phyloP scores from a whole-genome alignment of 64 coral and sea anemone genomes.

The Porites australiensis region DNA sequence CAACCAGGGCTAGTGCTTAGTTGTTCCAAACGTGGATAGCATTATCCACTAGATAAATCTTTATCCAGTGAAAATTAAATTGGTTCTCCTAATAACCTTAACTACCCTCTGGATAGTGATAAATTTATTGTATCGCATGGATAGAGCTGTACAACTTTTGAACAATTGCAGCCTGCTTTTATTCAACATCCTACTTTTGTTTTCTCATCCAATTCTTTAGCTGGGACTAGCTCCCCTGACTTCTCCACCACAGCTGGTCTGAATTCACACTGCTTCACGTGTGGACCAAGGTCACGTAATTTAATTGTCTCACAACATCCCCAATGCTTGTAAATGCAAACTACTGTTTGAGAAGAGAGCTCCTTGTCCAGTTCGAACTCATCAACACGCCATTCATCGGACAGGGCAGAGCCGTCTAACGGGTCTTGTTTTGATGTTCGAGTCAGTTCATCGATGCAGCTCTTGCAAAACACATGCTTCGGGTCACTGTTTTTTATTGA shows the following conservation, averaged over 20 bases:
- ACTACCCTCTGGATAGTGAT: too few relatives aligned
- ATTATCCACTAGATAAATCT: too few relatives aligned
- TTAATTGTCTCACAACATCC: constrained; percentile 76
- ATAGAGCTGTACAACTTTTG: too few relatives aligned
- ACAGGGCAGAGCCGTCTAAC: constrained; percentile 67
- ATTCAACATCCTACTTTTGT: constrained; percentile 66
- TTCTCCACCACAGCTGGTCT: constrained; percentile 80
- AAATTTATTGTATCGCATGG: too few relatives aligned
- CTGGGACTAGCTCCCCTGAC: constrained; percentile 71
- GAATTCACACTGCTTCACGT: constrained; percentile 81
- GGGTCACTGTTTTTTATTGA: constrained; percentile 74
- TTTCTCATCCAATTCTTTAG: constrained; percentile 78
- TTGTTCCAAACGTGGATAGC: too few relatives aligned
- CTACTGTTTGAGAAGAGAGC: constrained; percentile 50
- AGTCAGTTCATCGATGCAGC: constrained; percentile 92
- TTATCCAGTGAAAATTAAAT: too few relatives aligned
- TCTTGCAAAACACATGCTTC: constrained; percentile 90
- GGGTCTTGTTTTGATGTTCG: constrained; percentile 93
- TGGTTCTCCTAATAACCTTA: too few relatives aligned
- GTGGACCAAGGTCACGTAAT: constrained; percentile 78
- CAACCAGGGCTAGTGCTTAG: too few relatives aligned
- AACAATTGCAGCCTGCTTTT: too few relatives aligned
- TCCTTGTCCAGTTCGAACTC: constrained; percentile 78
- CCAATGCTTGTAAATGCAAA: constrained; percentile 74
- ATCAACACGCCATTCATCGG: constrained; percentile 77